Base-by-base conservation (phyloP, 2,113 vertebrate species). In the Lepidothrix coronata region DNA sequence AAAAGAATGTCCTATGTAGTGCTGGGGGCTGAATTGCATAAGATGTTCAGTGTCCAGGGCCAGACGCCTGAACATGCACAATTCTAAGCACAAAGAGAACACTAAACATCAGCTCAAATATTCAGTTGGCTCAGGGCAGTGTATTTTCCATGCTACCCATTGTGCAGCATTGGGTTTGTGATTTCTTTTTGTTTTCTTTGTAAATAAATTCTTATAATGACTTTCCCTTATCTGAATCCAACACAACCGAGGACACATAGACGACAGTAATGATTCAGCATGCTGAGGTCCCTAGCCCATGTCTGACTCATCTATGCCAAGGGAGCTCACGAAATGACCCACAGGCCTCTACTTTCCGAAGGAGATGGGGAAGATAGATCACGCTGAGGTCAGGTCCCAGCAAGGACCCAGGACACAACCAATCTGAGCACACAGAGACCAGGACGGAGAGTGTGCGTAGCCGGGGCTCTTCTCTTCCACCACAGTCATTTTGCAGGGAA, bases 181-280 rank as follows among this genome's bases (percentile, higher is more conserved):
- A 78, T 75, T 93, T 91, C 48, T 78, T 77, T 62, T 72, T 92
- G 44, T 87, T 97, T 91, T 95, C 59, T 82, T 67, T 92, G 57
- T 91, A 94, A 95, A 91, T 75, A 85, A 91, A 92, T 52, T 30
- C 44, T 46, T 13, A 5, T 17, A 49, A 83, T 0, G 4, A 44
- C n/a, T 80, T 88, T 76, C 35, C 43, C 19, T 65, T 49, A 35
- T 51, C 74, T 85, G 85, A 65, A 39, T 75, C 70, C 65, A 43
- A 10, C 14, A 27, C 23, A 28, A 9, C 0, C 3, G 5, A 48
- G 43, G 61, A 48, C 59, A 52, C 21, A 9, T 18, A n/a, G 16
- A 25, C 0, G 1, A n/a, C 49, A 46, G 39, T 9, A 3, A 5
- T 78, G 89, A 63, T 58, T 89, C 68, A 39, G 25, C 51, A 35